Base-by-base conservation (phyloP, 2,797 vertebrate genomes). In the Huso huso region DNA sequence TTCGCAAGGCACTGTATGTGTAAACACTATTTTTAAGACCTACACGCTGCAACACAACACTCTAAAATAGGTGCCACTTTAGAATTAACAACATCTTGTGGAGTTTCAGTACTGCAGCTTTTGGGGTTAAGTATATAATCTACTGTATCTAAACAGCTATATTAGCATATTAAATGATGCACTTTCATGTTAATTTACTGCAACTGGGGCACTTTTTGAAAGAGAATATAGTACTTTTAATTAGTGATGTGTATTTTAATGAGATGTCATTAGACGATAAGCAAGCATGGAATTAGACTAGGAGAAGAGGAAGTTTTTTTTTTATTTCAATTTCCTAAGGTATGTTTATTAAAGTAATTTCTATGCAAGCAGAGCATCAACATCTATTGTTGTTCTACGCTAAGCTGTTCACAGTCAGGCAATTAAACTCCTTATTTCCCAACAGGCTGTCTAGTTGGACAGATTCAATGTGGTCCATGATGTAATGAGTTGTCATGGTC, bases 161-260 rank as follows among this genome's bases (percentile, higher is more conserved):
- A 78, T 82, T 84, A 81, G 78, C 67, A 75, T 72, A 77, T 72
- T 76, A 72, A 71, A 70, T 72, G 48, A 74, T 77, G 75, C 77
- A 76, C 72, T 71, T 69, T 76, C 76, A 79, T 75, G 70, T 80
- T 81, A 77, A 83, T 85, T 81, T 73, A 84, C 80, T 74, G 80
- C 73, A 72, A 72, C 70, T 71, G 73, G 81, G 79, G 73, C 78
- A 82, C 70, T 70, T 74, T 58, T 52, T 51, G 10, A 58, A 67
- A 66, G 55, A 49, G 62, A 69, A 57, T 51, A 12, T 7, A 6
- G 48, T 15, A 51, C 10, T 15, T 69, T 61, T 52, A 53, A 53
- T 69, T n/a, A 65, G 37, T 58, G 51, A 62, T 62, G 64, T 49
- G 12, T 58, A 12, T 57, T 8, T 18, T 66, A 8, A 61, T 49